A percentile compares a stretch with the other conserved stretches of the same genome.
Conservation (phyloP, 1,140 invertebrate genomes). For the Heliconius eleuchia region DNA sequence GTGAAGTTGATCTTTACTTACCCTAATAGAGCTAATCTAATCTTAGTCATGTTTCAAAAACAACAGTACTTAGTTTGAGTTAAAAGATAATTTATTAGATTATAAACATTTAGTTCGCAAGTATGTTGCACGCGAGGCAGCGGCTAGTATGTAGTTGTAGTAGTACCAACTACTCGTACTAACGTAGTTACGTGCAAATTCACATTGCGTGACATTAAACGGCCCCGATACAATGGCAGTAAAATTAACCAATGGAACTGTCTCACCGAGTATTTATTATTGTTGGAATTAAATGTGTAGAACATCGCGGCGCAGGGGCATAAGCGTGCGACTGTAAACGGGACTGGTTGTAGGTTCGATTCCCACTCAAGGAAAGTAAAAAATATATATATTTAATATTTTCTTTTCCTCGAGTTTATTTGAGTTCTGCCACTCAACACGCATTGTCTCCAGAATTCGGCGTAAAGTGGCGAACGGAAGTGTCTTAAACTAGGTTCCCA, state of each 20-base stretch:
- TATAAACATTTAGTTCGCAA: not conserved
- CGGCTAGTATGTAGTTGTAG: not conserved
- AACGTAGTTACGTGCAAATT: slow-evolving; percentile 15
- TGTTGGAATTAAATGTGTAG: not conserved
- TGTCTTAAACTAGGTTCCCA: too few relatives aligned
- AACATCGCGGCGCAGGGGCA: too few relatives aligned
- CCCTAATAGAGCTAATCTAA: not conserved
- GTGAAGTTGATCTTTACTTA: too few relatives aligned
- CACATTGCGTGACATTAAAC: slow-evolving; percentile 21
- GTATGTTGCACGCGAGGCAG: slow-evolving; percentile 1
- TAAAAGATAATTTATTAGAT: not conserved
- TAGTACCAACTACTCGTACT: not conserved
- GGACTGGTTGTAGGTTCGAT: too few relatives aligned
- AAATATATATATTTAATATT: too few relatives aligned
- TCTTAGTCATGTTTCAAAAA: not conserved
- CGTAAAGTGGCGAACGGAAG: too few relatives aligned
- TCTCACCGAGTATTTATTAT: slow-evolving; percentile 9
- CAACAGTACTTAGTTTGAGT: not conserved
- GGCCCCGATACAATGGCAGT: slow-evolving; percentile 21
- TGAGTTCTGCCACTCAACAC: too few relatives aligned
- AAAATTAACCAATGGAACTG: slow-evolving; percentile 24
- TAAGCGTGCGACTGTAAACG: not conserved
- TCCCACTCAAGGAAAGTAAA: too few relatives aligned
- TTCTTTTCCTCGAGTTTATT: too few relatives aligned
- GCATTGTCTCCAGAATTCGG: too few relatives aligned